These are phyloP conservation scores for Protobothrops mucrosquamatus DNA, from an alignment of 2,113 vertebrate genomes.

Conservation along the genomic window DNA sequence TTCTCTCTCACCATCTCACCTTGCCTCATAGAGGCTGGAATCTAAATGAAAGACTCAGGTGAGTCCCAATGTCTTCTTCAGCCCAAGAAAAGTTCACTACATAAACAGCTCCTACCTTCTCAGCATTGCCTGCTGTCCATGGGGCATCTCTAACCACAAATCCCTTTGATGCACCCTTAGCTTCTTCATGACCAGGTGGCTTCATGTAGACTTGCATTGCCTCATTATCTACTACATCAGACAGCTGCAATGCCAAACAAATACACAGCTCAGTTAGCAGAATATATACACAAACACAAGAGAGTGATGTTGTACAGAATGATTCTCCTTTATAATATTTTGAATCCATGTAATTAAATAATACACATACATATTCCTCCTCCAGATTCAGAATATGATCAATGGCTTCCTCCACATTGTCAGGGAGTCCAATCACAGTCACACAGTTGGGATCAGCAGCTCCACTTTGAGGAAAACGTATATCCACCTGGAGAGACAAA, in stretches of 20 bases:
- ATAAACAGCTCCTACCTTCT: constrained; percentile 78
- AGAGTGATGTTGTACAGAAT: not conserved
- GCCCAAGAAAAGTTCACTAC: not conserved
- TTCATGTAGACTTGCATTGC: constrained; percentile 90
- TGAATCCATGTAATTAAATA: not conserved
- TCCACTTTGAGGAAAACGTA: constrained; percentile 94
- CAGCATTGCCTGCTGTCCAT: constrained; percentile 82
- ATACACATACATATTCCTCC: constrained; percentile 90
- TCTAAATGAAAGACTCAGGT: not conserved
- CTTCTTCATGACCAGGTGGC: constrained; percentile 79
- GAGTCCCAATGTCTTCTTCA: not conserved
- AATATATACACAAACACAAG: not conserved
- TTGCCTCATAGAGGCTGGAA: not conserved
- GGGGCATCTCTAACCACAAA: constrained; percentile 98
- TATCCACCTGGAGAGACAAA: constrained; percentile 81
- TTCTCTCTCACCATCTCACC: not conserved
- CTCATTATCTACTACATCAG: constrained; percentile 91
- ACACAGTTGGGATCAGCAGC: constrained; percentile 92
- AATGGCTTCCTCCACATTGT: constrained; percentile 95
- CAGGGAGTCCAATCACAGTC: constrained; percentile 92
- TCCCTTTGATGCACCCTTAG: constrained; percentile 88
- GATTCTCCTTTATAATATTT: not conserved
- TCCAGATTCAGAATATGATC: constrained; percentile 97
- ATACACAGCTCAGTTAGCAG: not conserved
- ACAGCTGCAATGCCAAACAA: constrained; percentile 71